phyloP scores from a whole-genome alignment of 2,888 invertebrate genomes.

The Drosophila kambysellisi region DNA sequence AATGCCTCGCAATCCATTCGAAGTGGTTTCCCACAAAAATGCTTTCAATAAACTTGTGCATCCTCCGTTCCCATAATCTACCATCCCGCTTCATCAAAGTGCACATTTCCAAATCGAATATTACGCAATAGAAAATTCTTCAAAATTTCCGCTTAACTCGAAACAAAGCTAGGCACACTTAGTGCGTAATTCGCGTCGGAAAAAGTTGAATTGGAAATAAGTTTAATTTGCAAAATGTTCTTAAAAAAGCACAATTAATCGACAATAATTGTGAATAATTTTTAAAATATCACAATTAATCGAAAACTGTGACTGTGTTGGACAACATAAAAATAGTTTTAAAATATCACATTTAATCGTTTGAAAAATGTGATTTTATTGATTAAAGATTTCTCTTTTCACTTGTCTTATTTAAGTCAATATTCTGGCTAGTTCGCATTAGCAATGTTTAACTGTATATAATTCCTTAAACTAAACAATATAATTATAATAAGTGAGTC shows the following conservation, averaged over 20 bases:
- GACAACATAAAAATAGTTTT: background rate
- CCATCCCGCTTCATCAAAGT: background rate
- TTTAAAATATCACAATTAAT: background rate
- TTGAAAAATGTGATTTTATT: background rate
- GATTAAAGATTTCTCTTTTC: background rate
- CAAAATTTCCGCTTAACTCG: background rate
- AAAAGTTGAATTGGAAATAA: background rate
- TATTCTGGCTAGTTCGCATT: background rate
- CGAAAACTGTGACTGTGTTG: background rate
- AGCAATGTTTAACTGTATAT: background rate
- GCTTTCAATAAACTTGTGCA: background rate
- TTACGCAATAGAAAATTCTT: background rate
- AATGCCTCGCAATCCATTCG: background rate
- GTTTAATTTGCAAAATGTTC: background rate
- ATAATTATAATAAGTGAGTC: background rate
- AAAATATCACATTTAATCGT: background rate
- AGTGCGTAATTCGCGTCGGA: background rate
- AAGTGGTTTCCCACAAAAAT: background rate
- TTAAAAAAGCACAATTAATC: too few relatives aligned
- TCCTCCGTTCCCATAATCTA: background rate
- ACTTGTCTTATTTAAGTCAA: background rate
- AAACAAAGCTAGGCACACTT: background rate
- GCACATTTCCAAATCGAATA: background rate
- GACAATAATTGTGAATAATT: too few relatives aligned
- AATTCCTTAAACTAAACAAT: background rate